Evolutionary conservation across 2,113 vertebrate genomes (phyloP).

Genomic region (Platysternon megacephalum): DNA sequence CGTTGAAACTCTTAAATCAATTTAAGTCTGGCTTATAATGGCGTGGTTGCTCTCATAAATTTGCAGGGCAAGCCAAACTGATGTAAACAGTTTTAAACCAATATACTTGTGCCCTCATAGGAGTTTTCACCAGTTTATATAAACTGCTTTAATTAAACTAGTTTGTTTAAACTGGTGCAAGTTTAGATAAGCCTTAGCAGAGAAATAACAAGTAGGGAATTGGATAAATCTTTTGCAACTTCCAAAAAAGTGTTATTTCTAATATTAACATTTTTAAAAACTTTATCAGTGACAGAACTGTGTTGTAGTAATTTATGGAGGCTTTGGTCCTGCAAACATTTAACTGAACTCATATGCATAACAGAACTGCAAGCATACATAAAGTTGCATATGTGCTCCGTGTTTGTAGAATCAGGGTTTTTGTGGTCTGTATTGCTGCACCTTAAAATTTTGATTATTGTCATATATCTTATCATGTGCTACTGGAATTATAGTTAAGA

Average conservation of each 20-base stretch:
- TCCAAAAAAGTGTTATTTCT: neutral
- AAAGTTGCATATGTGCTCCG: neutral
- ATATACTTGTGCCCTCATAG: neutral
- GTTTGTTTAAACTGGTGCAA: neutral
- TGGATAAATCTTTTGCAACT: neutral
- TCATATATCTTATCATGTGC: neutral
- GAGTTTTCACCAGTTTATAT: neutral
- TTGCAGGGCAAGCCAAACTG: neutral
- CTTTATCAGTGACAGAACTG: neutral
- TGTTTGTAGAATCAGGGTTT: neutral
- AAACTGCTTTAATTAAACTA: neutral
- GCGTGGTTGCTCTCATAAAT: neutral
- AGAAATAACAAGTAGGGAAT: neutral
- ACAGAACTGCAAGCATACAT: neutral
- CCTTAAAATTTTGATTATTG: neutral
- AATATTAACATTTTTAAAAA: too few relatives aligned
- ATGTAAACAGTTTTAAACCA: neutral
- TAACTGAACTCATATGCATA: neutral
- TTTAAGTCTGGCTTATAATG: neutral
- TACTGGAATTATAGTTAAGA: neutral
- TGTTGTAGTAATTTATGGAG: neutral
- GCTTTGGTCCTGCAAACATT: neutral
- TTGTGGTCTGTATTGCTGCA: neutral
- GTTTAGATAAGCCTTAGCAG: neutral
- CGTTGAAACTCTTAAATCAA: neutral